Evolutionary conservation across 2,888 invertebrate species (phyloP).

Genomic region (Spatulosminthurus flaviceps): DNA sequence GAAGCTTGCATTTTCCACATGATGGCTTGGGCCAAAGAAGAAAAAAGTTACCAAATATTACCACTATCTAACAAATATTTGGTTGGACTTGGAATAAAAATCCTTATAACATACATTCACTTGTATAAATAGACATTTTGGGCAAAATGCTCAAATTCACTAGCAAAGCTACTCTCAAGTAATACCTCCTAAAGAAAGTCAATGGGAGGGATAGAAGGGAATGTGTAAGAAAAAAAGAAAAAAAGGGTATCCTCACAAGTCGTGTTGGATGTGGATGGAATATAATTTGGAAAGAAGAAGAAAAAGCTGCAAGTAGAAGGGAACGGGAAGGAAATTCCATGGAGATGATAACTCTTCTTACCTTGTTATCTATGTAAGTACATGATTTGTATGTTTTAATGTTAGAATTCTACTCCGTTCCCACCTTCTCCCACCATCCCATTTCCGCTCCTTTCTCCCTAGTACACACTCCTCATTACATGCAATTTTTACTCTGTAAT

Average conservation of each 20-base stretch:
- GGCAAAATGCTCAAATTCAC: background rate
- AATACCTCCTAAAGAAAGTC: background rate
- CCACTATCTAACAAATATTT: too few species aligned
- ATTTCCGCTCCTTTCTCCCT: too few species aligned
- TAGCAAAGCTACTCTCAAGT: background rate
- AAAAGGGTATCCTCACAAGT: background rate
- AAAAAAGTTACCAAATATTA: too few species aligned
- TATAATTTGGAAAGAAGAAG: background rate
- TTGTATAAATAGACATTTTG: too few species aligned
- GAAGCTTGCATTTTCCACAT: too few species aligned
- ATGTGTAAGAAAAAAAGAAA: background rate
- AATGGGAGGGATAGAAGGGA: background rate
- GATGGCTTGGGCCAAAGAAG: too few species aligned
- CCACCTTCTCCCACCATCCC: too few species aligned
- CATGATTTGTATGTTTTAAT: too few species aligned
- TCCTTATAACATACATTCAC: background rate
- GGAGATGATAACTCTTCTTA: background rate
- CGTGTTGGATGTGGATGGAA: background rate
- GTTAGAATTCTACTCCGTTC: too few species aligned
- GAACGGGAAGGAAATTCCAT: background rate
- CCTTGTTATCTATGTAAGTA: too few species aligned
- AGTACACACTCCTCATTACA: too few species aligned
- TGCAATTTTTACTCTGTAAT: too few species aligned
- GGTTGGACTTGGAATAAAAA: background rate
- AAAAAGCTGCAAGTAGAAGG: background rate